Evolutionary conservation across 2,888 invertebrate genomes (phyloP).

Genomic region (Drosophila setosimentum): DNA sequence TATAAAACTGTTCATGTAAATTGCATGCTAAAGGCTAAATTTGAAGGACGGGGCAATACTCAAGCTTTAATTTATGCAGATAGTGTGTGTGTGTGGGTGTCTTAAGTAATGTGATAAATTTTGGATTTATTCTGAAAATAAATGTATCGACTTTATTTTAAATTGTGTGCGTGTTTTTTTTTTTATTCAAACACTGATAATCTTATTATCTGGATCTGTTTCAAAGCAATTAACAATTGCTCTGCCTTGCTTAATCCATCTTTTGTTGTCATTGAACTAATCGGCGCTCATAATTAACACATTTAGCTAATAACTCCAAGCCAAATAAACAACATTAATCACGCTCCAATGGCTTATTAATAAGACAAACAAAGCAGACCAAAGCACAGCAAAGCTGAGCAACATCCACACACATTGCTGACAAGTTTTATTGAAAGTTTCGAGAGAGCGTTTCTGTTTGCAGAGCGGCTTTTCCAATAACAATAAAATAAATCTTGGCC

Average conservation of each 20-base stretch:
- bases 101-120: slow-evolving; percentile 13
- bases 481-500: slow-evolving; percentile 80
- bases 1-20: slow-evolving; percentile 36
- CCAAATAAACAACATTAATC: slow-evolving; percentile 81
- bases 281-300: slow-evolving; percentile 79
- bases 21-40: slow-evolving; percentile 31
- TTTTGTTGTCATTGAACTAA: slow-evolving; percentile 45
- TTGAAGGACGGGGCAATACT: slow-evolving; percentile 43
- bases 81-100: slow-evolving; percentile 12
- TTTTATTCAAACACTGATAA: neutral
- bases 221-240: slow-evolving; percentile 5
- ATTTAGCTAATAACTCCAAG: slow-evolving; percentile 79
- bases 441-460: slow-evolving; percentile 35
- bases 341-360: slow-evolving; percentile 76
- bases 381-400: slow-evolving; percentile 8
- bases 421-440: slow-evolving; percentile 74
- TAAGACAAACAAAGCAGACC: slow-evolving; percentile 67
- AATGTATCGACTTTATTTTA: neutral
- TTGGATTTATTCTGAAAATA: slow-evolving; percentile 6
- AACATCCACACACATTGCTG: slow-evolving; percentile 9
- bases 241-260: neutral
- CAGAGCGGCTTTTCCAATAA: slow-evolving; percentile 73
- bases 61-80: slow-evolving; percentile 22
- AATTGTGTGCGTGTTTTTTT: neutral
- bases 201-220: neutral